Conservation (phyloP, 2,888 invertebrate genomes). For the Eledona agricola region DNA sequence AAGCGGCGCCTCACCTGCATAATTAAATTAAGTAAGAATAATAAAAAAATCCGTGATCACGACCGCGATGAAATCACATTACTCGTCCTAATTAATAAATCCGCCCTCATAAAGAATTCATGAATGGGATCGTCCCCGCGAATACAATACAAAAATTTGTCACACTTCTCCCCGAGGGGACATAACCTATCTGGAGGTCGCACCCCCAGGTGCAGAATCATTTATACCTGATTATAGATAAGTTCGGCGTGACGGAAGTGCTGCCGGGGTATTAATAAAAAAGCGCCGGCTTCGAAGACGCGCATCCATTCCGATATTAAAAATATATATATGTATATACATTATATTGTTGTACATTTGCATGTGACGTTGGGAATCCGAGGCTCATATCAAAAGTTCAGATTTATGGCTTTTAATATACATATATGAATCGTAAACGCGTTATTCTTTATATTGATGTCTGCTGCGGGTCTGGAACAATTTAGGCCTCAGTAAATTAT, state of each 20-base stretch:
- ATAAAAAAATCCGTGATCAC: constrained; percentile 38
- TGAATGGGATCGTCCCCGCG: constrained; percentile 41
- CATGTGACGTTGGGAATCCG: constrained; percentile 33
- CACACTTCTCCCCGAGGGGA: constrained; percentile 46
- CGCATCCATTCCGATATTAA: constrained; percentile 32
- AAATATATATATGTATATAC: constrained; percentile 34
- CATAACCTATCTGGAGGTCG: constrained; percentile 51
- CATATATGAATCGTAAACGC: constrained; percentile 36
- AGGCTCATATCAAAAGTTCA: constrained; percentile 32
- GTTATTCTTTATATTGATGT: constrained; percentile 35
- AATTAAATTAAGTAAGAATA: no score
- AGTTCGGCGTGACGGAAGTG: constrained; percentile 29
- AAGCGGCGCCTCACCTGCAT: no score
- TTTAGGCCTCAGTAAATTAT: no score
- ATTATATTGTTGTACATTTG: constrained; percentile 33
- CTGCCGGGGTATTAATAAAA: constrained; percentile 22
- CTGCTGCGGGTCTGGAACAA: no score
- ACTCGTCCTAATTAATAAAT: constrained; percentile 53
- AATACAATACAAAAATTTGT: constrained; percentile 50
- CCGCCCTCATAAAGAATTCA: constrained; percentile 44
- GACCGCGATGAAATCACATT: constrained; percentile 49
- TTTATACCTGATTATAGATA: constrained; percentile 53
- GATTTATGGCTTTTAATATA: constrained; percentile 41
- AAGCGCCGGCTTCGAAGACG: neutral
- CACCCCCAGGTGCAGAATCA: constrained; percentile 53